Evolutionary conservation across 2,797 vertebrate species (phyloP).

Genomic region (Decapterus maruadsi): DNA sequence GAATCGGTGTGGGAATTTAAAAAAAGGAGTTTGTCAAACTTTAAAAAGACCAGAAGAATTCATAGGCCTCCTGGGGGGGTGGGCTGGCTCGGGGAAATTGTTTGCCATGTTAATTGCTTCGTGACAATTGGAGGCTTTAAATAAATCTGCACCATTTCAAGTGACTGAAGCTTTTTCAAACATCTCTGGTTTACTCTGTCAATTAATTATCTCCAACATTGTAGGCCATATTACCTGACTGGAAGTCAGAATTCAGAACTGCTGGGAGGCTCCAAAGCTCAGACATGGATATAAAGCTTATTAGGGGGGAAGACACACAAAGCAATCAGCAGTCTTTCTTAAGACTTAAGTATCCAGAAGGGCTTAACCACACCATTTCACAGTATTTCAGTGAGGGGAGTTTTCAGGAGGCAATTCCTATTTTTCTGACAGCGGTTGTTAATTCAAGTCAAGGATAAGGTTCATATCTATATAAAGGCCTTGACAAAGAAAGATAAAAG

Average conservation of each 20-base stretch:
- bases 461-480: constrained; percentile 74
- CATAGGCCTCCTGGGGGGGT: constrained; percentile 28
- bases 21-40: constrained; percentile 35
- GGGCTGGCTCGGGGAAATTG: constrained; percentile 35
- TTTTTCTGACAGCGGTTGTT: constrained; percentile 68
- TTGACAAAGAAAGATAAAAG: constrained; percentile 77
- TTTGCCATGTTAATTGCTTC: constrained; percentile 65
- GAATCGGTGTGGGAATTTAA: constrained; percentile 52
- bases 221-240: constrained; percentile 45
- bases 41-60: constrained; percentile 32
- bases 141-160: constrained; percentile 54
- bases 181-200: constrained; percentile 54
- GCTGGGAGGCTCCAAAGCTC: constrained; percentile 32
- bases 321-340: constrained; percentile 53
- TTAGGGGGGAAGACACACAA: constrained; percentile 53
- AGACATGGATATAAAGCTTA: constrained; percentile 58
- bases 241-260: constrained; percentile 41
- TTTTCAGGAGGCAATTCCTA: constrained; percentile 64
- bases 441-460: constrained; percentile 72
- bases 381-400: constrained; percentile 41
- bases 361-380: constrained; percentile 54
- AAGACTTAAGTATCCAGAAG: constrained; percentile 53
- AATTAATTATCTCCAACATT: constrained; percentile 64
- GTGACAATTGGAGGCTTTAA: constrained; percentile 60
- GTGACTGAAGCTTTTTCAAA: constrained; percentile 53